Evolutionary conservation across 2,113 vertebrate genomes (phyloP).

Genomic region (Cyprinodon brontotheroides): DNA sequence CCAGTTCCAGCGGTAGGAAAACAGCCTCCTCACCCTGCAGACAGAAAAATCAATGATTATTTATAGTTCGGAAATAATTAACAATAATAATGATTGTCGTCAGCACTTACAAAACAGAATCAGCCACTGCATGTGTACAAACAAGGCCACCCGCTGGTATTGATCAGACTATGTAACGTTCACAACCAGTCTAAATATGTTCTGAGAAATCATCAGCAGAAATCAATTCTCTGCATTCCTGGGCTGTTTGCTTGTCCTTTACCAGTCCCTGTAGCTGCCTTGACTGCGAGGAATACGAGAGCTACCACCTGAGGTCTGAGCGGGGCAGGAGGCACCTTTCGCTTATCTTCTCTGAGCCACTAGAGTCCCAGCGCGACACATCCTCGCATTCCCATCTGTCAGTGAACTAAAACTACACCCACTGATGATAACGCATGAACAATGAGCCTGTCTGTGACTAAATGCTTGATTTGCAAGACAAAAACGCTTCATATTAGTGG

Average conservation of each 20-base stretch:
- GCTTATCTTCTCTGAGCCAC: slow-evolving; percentile 11
- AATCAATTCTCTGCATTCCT: slow-evolving; percentile 38
- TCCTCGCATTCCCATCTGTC: slow-evolving; percentile 40
- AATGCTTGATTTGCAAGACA: slow-evolving; percentile 73
- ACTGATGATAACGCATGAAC: slow-evolving; percentile 54
- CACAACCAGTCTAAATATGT: slow-evolving; percentile 11
- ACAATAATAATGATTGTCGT: slow-evolving; percentile 32
- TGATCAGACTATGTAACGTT: slow-evolving; percentile 21
- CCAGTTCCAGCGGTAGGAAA: slow-evolving; percentile 86
- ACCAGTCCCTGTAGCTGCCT: slow-evolving; percentile 8
- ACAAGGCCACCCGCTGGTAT: slow-evolving; percentile 26
- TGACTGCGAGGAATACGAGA: not conserved
- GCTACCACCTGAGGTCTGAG: slow-evolving; percentile 24
- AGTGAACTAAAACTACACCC: slow-evolving; percentile 56
- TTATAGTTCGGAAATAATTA: slow-evolving; percentile 76
- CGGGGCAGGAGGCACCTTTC: slow-evolving; percentile 4
- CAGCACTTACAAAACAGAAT: slow-evolving; percentile 35
- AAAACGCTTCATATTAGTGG: slow-evolving; percentile 50
- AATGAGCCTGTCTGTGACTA: slow-evolving; percentile 49
- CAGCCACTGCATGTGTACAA: slow-evolving; percentile 8
- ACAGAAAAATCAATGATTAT: slow-evolving; percentile 80
- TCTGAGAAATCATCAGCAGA: slow-evolving; percentile 26
- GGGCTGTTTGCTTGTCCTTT: slow-evolving; percentile 24
- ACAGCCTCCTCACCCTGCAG: slow-evolving; percentile 90
- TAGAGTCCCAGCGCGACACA: slow-evolving; percentile 23